phyloP scores from a whole-genome alignment of 2,888 invertebrate species.

The Melanostoma scalare region DNA sequence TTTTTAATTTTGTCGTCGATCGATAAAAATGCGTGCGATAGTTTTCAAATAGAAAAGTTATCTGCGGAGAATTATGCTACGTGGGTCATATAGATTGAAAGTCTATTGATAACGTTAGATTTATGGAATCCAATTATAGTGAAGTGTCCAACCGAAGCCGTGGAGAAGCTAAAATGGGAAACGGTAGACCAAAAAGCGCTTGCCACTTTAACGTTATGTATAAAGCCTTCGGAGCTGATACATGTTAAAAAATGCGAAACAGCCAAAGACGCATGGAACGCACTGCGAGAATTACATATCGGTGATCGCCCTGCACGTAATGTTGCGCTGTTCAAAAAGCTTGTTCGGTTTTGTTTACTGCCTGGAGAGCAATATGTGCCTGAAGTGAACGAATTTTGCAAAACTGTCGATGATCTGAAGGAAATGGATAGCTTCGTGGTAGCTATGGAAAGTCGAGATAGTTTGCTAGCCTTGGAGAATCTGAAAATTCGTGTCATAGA shows the following conservation, averaged over 20 bases:
- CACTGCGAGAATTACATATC: not conserved
- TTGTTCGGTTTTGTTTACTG: not conserved
- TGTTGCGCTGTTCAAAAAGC: too few species aligned
- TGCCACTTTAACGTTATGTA: conserved; percentile 12
- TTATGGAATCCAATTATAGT: conserved; percentile 25
- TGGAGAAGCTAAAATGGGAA: not conserved
- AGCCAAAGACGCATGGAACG: conserved; percentile 43
- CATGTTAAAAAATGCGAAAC: conserved; percentile 42
- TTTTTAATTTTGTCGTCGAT: not conserved
- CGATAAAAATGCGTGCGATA: conserved; percentile 13
- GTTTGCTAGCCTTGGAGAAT: conserved; percentile 32
- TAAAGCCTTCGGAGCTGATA: conserved; percentile 38
- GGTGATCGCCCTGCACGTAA: too few species aligned
- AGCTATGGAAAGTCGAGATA: conserved; percentile 54
- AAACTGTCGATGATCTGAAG: conserved; percentile 37
- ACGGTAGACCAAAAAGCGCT: conserved; percentile 13
- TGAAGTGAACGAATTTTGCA: conserved; percentile 48
- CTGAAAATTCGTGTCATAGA: conserved; percentile 34
- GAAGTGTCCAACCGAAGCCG: conserved; percentile 5
- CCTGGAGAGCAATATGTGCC: conserved; percentile 1
- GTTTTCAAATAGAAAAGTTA: conserved; percentile 46
- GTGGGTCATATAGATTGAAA: conserved; percentile 56
- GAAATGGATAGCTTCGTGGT: conserved; percentile 50
- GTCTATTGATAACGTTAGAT: conserved; percentile 46
- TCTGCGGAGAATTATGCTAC: conserved; percentile 39